Evolutionary conservation across 2,113 vertebrate species (phyloP).

Genomic region (Piprites chloris): DNA sequence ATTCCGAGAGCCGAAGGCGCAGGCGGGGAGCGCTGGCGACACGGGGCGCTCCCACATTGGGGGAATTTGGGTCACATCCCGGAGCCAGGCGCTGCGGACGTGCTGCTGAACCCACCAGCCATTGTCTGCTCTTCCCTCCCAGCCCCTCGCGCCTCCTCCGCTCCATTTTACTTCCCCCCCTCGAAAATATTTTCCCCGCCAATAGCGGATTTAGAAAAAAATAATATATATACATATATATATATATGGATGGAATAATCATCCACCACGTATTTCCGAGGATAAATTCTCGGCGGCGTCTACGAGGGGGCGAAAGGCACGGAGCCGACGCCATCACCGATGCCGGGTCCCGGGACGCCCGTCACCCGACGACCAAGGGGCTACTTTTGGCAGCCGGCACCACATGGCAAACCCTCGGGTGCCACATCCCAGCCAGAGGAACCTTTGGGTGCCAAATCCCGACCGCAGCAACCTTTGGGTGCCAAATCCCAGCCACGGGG

Average conservation of each 20-base stretch:
- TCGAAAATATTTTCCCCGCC: neutral
- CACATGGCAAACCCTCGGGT: rapidly evolving
- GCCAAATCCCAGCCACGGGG: neutral
- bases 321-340: neutral
- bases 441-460: no score
- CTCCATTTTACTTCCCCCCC: neutral
- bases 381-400: neutral
- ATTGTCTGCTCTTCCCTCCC: neutral
- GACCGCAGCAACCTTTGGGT: neutral
- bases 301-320: neutral
- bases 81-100: neutral
- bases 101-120: neutral
- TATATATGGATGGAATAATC: rapidly evolving
- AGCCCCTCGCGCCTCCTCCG: neutral
- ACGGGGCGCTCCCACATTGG: neutral
- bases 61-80: constrained; percentile 32
- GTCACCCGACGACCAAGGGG: rapidly evolving
- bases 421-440: neutral
- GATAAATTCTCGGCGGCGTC: neutral
- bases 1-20: neutral
- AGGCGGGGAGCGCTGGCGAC: neutral
- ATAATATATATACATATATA: neutral
- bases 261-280: neutral
- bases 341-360: neutral
- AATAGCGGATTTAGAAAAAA: neutral